Percentiles rank a stretch among this genome's conserved stretches.
phyloP scores from a whole-genome alignment of 2,888 invertebrate genomes.

The Heterodera filipjevi region DNA sequence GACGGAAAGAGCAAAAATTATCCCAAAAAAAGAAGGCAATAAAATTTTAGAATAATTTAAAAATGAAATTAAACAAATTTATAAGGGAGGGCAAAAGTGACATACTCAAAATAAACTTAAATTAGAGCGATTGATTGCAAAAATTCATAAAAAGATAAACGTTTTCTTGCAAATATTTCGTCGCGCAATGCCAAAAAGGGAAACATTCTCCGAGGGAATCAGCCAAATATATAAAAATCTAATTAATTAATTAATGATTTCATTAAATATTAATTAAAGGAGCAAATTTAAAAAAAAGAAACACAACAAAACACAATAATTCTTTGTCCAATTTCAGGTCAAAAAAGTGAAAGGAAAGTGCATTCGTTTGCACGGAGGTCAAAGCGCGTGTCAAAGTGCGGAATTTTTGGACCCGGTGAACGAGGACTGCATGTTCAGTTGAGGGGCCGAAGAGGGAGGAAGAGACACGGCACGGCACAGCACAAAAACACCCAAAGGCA shows the following conservation, averaged over 20 bases:
- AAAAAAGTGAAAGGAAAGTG: slow-evolving; percentile 33
- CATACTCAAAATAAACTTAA: no score
- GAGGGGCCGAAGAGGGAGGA: not conserved
- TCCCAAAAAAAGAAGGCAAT: not conserved
- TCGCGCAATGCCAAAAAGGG: not conserved
- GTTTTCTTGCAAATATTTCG: not conserved
- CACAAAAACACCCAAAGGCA: not conserved
- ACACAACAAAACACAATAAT: not conserved
- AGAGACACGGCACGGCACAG: not conserved
- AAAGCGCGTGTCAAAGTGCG: slow-evolving; percentile 27
- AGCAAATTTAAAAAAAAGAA: no score
- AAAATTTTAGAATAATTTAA: not conserved
- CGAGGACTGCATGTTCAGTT: slow-evolving; percentile 23
- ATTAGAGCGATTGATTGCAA: no score
- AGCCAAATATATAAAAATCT: no score
- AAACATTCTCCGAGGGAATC: not conserved
- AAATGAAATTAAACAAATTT: no score
- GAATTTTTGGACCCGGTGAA: slow-evolving; percentile 28
- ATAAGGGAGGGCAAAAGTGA: no score
- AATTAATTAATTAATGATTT: no score
- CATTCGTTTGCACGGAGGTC: slow-evolving; percentile 30
- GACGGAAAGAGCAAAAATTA: not conserved
- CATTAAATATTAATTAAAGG: no score
- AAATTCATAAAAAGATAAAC: not conserved
- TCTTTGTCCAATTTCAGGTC: slow-evolving; percentile 15